A percentile compares a stretch with the other conserved stretches of the same genome.
These are phyloP conservation scores for Spilarctia lutea DNA, from an alignment of 2,888 invertebrate species.

Conservation along the genomic window DNA sequence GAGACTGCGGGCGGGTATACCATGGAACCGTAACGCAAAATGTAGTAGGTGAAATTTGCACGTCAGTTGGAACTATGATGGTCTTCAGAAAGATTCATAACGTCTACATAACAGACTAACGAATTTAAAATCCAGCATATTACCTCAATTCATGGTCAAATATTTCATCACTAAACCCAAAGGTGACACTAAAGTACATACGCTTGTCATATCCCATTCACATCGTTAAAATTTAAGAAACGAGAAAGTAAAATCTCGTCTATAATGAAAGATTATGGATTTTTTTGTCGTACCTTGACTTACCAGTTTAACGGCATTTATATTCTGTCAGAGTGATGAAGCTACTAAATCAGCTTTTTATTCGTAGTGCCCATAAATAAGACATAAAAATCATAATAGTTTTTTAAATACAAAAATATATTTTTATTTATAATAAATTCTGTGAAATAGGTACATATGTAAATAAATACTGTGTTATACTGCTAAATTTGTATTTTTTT, in stretches of 20 bases:
- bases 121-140: neutral
- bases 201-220: neutral
- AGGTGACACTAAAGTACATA: neutral
- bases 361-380: neutral
- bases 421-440: neutral
- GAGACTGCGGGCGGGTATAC: no score
- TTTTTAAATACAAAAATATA: neutral
- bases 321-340: slow-evolving; percentile 30
- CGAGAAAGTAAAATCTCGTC: slow-evolving; percentile 19
- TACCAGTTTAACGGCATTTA: slow-evolving; percentile 27
- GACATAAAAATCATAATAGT: neutral
- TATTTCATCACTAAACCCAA: neutral
- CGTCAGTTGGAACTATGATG: neutral
- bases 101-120: neutral
- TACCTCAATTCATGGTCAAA: neutral
- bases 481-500: no score
- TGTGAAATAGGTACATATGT: neutral
- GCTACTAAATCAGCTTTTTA: slow-evolving; percentile 32
- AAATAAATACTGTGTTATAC: no score
- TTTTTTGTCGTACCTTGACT: slow-evolving; percentile 34
- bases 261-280: slow-evolving; percentile 19
- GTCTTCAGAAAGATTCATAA: neutral
- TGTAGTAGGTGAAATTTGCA: no score
- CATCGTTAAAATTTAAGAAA: slow-evolving; percentile 1
- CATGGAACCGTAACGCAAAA: no score